phyloP scores from a whole-genome alignment of 2,113 vertebrate genomes.

The Agelaius phoeniceus region DNA sequence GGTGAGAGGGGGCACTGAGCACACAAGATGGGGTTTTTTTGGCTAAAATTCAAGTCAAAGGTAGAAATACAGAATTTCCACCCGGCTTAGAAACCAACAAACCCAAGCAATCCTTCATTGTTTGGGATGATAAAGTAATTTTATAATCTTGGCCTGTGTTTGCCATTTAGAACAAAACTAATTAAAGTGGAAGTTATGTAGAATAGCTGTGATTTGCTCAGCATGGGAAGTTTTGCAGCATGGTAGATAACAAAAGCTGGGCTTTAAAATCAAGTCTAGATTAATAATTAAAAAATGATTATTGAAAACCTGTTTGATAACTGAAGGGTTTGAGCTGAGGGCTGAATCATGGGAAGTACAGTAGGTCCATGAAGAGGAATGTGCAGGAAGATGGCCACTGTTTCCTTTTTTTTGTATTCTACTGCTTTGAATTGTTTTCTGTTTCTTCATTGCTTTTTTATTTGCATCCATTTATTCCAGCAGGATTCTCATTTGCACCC shows the following conservation, averaged over 20 bases:
- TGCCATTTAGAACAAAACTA: not conserved
- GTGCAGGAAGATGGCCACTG: constrained; percentile 70
- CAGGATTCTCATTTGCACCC: constrained; percentile 99
- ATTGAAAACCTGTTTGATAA: constrained; percentile 18
- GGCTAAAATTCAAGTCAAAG: not conserved
- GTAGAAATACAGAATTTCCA: not conserved
- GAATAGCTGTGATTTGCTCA: not conserved
- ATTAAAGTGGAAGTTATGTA: not conserved
- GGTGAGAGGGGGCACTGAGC: constrained; percentile 74
- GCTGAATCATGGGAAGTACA: not conserved
- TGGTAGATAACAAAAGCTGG: not conserved
- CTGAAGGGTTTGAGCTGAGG: constrained; percentile 26
- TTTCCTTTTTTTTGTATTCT: constrained; percentile 73
- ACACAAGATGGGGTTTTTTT: not conserved
- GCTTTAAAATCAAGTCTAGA: not conserved
- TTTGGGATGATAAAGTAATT: not conserved
- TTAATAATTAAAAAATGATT: not conserved
- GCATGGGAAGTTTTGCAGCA: not conserved
- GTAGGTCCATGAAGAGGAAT: constrained; percentile 42
- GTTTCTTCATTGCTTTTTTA: constrained; percentile 82
- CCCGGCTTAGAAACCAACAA: not conserved
- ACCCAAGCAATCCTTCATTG: not conserved
- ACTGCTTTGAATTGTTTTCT: constrained; percentile 81
- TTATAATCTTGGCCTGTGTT: not conserved
- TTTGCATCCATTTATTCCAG: constrained; percentile 83